These are phyloP conservation scores for Arctopsyche grandis DNA, from an alignment of 1,140 invertebrate genomes.

Conservation along the genomic window DNA sequence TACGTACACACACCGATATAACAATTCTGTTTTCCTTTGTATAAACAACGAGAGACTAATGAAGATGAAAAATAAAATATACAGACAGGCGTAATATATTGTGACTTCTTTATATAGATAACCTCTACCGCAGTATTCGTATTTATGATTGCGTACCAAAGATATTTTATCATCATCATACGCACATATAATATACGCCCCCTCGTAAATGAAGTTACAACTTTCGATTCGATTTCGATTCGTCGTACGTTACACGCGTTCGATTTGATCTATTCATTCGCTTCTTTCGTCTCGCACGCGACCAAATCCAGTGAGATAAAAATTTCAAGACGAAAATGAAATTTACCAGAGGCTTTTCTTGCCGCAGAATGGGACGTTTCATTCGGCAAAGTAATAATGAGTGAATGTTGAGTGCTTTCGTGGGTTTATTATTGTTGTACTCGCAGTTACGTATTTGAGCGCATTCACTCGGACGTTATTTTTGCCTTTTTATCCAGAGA, in stretches of 20 bases:
- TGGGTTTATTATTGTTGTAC: conserved; percentile 5
- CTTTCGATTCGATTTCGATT: conserved; percentile 37
- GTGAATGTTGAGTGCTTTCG: conserved; percentile 29
- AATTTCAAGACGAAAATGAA: too few relatives aligned
- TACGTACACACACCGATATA: conserved; percentile 25
- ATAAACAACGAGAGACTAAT: conserved; percentile 31
- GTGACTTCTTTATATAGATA: conserved; percentile 28
- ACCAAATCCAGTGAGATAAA: neutral
- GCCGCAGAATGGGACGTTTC: too few relatives aligned
- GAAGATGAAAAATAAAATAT: conserved; percentile 35
- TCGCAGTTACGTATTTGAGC: neutral
- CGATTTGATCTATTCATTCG: conserved; percentile 11
- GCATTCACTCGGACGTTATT: conserved; percentile 40
- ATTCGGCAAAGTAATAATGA: neutral
- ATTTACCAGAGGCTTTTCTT: too few relatives aligned
- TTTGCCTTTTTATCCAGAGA: conserved; percentile 46
- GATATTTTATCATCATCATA: conserved; percentile 36
- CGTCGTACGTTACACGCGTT: neutral
- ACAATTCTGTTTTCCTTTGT: neutral
- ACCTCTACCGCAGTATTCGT: conserved; percentile 11
- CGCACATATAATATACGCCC: conserved; percentile 23
- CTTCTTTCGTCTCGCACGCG: neutral
- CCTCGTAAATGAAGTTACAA: conserved; percentile 49
- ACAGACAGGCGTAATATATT: conserved; percentile 10
- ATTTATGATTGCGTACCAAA: conserved; percentile 24